Base-by-base conservation (phyloP, 2,113 vertebrate species). In the Dascyllus trimaculatus region DNA sequence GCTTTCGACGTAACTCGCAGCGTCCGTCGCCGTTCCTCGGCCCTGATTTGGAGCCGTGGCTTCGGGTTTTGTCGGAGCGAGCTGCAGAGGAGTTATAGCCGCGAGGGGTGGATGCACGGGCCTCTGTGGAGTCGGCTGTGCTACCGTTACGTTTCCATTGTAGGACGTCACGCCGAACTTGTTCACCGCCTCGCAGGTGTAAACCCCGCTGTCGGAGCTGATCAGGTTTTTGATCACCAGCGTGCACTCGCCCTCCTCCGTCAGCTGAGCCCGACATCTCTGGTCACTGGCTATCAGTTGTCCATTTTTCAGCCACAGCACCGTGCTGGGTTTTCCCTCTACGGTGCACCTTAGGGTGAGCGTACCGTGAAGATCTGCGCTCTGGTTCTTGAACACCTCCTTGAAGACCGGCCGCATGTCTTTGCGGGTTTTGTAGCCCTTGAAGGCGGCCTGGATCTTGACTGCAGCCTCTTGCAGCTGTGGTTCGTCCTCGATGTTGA, bases 401-500 rank as follows among this genome's bases (percentile, higher is more conserved):
- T 89, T 93, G 54, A 99, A 97, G 11, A 93, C 73, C 0, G 97
- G 98, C 11, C 94, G 95, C 89, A 99, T 96, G 72, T 96, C 96
- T 84, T 96, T 98, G 19, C 96, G 94, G 6, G 95, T 92, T 91
- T 97, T 97, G 75, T 96, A 98, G 45, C 97, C 96, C 85, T 98
- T 98, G 82, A 99, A 99, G 5, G 96, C 97, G 0, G 97, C 97
- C 88, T 99, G 98, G 79, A 99, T 98, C 90, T 97, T 98, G 71
- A 97, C 91, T 0, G 96, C 97, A 0, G 97, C 96, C 29, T 95
- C 94, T 66, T 93, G 92, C 75, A 96, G 90, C 91, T 97, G 91
- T 24, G 95, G 92, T 63, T 97, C 95, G 43, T 92, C 91, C 11
- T 91, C 85, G 40, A 67, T 6, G 32, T 43, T 73, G 17, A 88